Evolutionary conservation across 2,113 vertebrate genomes (phyloP).

Genomic region (Himantopus leucocephalus): DNA sequence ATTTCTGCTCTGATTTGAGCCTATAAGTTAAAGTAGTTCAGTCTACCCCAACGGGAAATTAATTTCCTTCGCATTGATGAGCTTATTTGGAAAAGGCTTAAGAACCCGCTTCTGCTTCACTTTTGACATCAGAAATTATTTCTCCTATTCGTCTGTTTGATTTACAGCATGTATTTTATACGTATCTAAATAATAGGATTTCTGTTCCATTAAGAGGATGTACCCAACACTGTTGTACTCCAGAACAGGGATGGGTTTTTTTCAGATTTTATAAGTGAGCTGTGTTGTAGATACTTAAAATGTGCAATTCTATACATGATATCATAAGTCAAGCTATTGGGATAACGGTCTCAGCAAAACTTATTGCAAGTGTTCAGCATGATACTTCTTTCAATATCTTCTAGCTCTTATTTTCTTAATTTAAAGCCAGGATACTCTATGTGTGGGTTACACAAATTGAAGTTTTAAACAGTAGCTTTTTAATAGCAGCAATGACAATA

Average conservation of each 20-base stretch:
- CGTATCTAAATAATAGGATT: not conserved
- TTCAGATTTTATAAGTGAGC: not conserved
- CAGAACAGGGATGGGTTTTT: not conserved
- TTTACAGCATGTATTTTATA: not conserved
- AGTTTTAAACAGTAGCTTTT: not conserved
- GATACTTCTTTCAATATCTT: not conserved
- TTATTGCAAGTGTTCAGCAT: not conserved
- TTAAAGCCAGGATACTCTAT: not conserved
- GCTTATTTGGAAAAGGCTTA: not conserved
- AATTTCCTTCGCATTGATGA: fast-evolving
- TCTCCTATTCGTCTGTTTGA: not conserved
- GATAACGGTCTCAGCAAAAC: not conserved
- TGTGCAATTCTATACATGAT: not conserved
- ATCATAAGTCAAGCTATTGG: not conserved
- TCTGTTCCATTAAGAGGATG: not conserved
- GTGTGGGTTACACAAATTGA: not conserved
- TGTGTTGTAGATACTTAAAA: not conserved
- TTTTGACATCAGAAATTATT: not conserved
- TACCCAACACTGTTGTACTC: not conserved
- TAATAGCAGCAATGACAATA: not conserved
- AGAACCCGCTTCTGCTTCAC: not conserved
- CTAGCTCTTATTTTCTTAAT: not conserved
- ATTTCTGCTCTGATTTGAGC: not conserved
- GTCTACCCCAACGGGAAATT: not conserved
- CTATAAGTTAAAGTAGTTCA: not conserved